Evolutionary conservation across 2,888 invertebrate genomes (phyloP).

Genomic region (Steinernema hermaphroditum): DNA sequence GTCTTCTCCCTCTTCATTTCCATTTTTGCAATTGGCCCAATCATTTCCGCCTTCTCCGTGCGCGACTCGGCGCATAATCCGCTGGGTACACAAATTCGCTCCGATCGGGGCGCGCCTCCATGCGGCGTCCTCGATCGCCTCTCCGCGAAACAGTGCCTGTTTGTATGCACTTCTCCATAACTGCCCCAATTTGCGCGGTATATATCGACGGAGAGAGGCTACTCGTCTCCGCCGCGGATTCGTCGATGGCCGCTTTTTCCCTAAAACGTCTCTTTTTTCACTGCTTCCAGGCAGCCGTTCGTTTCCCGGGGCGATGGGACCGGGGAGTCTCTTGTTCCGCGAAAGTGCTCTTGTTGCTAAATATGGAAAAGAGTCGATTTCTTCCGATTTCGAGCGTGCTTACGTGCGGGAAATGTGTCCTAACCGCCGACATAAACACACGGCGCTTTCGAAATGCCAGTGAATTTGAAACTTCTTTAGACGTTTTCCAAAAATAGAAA

Average conservation of each 20-base stretch:
- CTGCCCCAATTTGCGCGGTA: conserved; percentile 24
- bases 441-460: too few species aligned
- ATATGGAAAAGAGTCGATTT: too few species aligned
- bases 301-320: too few species aligned
- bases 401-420: too few species aligned
- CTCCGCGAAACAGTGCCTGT: neutral
- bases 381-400: neutral
- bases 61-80: conserved; percentile 13
- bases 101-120: neutral
- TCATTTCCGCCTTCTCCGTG: neutral
- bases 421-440: conserved; percentile 2
- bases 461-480: too few species aligned
- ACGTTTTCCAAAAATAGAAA: too few species aligned
- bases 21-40: neutral
- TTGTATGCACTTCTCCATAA: conserved; percentile 22
- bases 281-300: neutral
- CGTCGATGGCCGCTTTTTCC: neutral
- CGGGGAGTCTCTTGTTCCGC: conserved; percentile 3
- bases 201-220: neutral
- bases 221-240: too few species aligned
- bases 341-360: neutral
- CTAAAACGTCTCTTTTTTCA: neutral
- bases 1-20: neutral
- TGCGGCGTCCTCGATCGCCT: neutral
- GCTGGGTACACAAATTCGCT: conserved; percentile 1